Conservation (phyloP, 2,113 vertebrate genomes). For the Urocitellus parryii region DNA sequence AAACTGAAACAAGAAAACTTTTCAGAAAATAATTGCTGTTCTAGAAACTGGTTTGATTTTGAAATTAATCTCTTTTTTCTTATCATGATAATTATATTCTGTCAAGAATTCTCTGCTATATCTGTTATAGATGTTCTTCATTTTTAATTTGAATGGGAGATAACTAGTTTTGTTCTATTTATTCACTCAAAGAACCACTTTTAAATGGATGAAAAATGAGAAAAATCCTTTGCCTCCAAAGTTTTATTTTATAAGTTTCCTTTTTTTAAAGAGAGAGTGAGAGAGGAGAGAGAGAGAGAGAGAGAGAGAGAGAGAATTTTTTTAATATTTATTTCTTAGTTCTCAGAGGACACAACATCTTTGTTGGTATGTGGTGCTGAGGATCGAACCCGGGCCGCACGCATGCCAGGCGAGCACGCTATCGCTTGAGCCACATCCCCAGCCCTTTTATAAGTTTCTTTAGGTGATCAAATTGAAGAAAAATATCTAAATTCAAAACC, state of each 20-base stretch:
- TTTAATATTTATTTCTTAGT: too few species aligned
- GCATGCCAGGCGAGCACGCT: too few species aligned
- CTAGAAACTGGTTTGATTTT: constrained; percentile 2
- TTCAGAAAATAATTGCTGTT: neutral
- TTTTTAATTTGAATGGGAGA: neutral
- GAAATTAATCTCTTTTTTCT: neutral
- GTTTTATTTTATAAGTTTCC: neutral
- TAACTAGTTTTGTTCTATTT: neutral
- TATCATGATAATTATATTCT: neutral
- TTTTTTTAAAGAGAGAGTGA: neutral
- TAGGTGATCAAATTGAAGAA: neutral
- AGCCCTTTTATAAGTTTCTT: neutral
- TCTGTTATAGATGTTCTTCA: neutral
- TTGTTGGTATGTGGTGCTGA: too few species aligned
- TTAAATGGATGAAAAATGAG: neutral
- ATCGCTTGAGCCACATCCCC: too few species aligned
- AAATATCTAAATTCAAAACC: neutral
- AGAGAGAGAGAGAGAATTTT: too few species aligned
- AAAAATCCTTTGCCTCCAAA: neutral
- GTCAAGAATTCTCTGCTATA: neutral
- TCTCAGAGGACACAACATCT: too few species aligned
- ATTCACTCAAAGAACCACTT: neutral
- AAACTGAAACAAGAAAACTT: neutral
- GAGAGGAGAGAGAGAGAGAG: too few species aligned
- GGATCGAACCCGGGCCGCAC: too few species aligned